phyloP scores from a whole-genome alignment of 2,888 invertebrate genomes.

The Teleiodes luculella region DNA sequence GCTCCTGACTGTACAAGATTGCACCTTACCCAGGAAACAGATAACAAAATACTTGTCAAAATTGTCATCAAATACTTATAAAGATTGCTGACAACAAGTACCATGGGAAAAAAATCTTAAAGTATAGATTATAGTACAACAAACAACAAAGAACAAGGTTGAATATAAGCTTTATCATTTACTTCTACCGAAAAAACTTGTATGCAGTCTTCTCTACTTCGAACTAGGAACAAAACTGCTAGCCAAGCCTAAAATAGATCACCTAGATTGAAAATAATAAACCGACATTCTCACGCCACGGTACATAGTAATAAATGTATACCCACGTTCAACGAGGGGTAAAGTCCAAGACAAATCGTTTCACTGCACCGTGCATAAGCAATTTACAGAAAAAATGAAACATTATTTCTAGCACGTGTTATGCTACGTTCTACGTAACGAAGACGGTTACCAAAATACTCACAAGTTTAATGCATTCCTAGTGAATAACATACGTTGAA shows the following conservation, averaged over 20 bases:
- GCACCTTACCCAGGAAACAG: too few relatives aligned
- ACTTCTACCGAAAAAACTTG: constrained; percentile 8
- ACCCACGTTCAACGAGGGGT: constrained; percentile 32
- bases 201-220: constrained; percentile 30
- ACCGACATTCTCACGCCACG: constrained; percentile 30
- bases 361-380: constrained; percentile 38
- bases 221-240: constrained; percentile 42
- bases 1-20: too few relatives aligned
- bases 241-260: constrained; percentile 59
- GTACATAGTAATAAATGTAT: constrained; percentile 24
- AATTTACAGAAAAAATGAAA: constrained; percentile 45
- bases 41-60: too few relatives aligned
- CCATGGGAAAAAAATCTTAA: background rate
- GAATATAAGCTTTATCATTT: background rate
- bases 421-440: constrained; percentile 40
- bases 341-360: constrained; percentile 37
- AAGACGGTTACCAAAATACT: constrained; percentile 39
- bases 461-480: constrained; percentile 49
- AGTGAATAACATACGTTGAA: constrained; percentile 38
- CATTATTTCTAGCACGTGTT: constrained; percentile 56
- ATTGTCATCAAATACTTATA: too few relatives aligned
- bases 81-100: too few relatives aligned
- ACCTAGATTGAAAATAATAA: constrained; percentile 56
- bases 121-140: too few relatives aligned
- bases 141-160: background rate